Evolutionary conservation across 2,113 vertebrate genomes (phyloP), one percentile per base, ranked within the genome.

Genomic region (Tinamus guttatus): DNA sequence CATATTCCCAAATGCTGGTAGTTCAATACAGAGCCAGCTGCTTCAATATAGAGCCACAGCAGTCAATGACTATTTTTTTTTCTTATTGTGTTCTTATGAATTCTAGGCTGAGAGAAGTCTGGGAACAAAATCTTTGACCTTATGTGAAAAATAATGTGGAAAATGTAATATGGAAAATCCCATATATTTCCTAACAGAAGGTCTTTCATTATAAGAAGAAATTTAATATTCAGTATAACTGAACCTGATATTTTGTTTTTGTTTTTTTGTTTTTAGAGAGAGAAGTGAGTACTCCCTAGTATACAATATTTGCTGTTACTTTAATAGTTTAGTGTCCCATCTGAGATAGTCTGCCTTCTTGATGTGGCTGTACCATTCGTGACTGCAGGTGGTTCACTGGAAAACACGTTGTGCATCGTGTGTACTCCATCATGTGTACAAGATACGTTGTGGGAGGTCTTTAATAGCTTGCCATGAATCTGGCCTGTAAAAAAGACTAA

Each of bases 321-420:
- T 49, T 47, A 74, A 22, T 22, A 62, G 34, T 38, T 19, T 38
- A 47, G 74, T 3, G 1, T 70, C 40, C 69, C 56, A 63, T 47
- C n/a, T 84, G 45, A 81, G 89, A 75, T 70, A 5, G 84, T 78
- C 13, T 75, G n/a, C 28, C 54, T 73, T 58, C 47, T 11, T 81
- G 34, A 22, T 74, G 45, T 78, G 85, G 78, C 36, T 20, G n/a
- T 43, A 67, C 7, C 27, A n/a, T 71, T 63, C 43, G 22, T 18
- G 15, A 19, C 34, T 83, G 68, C 87, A 96, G 84, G 81, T 93
- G 90, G 49, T n/a, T 75, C 71, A 30, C 36, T 89, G 47, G 78
- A 84, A 91, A 74, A 71, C 40, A 63, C 52, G 59, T 64, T 74
- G 52, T n/a, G 58, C 24, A 38, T 40, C 0, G 0, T 75, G 51